A percentile compares a stretch with the other conserved stretches of the same genome.
Evolutionary conservation across 2,888 invertebrate species (phyloP).

Genomic region (Pyrrhosoma nymphula): DNA sequence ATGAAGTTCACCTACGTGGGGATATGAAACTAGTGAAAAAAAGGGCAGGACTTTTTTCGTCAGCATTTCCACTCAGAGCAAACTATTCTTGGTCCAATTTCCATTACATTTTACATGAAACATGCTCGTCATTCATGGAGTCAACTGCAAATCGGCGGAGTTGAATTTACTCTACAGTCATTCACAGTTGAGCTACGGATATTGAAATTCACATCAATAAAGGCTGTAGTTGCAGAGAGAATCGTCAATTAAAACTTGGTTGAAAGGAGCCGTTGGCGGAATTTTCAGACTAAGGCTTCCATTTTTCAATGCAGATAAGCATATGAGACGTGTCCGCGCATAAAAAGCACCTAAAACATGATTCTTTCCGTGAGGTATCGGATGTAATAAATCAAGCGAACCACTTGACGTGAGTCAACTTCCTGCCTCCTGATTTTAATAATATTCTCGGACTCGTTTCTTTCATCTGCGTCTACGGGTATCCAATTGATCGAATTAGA

Average conservation of each 20-base stretch:
- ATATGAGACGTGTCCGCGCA: neutral
- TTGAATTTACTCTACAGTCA: neutral
- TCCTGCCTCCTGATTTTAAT: neutral
- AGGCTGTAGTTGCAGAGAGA: neutral
- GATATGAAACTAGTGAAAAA: no score
- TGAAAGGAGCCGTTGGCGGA: neutral
- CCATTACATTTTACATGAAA: neutral
- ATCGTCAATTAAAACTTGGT: conserved; percentile 21
- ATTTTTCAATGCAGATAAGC: neutral
- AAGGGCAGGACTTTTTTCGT: no score
- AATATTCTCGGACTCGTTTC: neutral
- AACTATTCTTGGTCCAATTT: no score
- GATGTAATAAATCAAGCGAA: neutral
- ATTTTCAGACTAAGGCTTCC: neutral
- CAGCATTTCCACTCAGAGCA: no score
- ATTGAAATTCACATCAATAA: neutral
- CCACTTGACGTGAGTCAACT: neutral
- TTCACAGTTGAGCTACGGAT: neutral
- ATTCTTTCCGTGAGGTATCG: neutral
- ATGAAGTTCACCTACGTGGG: no score
- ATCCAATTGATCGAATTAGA: neutral
- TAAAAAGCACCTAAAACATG: neutral
- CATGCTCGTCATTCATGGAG: neutral
- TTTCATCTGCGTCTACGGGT: neutral
- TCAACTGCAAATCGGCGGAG: neutral